Conservation (phyloP, 2,888 invertebrate genomes). For the Geotrupes spiniger region DNA sequence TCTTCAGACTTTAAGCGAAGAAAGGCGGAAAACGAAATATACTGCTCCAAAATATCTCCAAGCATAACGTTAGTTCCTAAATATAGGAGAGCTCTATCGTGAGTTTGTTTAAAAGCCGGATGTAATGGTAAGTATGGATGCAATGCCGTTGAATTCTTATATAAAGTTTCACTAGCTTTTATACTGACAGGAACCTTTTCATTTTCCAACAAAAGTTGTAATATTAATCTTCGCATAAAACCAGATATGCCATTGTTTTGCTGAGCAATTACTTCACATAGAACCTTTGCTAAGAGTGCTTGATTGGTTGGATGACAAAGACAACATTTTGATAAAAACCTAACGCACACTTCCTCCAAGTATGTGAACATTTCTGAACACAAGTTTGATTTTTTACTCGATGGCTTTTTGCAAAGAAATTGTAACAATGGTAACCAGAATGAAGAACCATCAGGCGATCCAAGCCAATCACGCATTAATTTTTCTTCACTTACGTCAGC, state of each 20-base stretch:
- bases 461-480: constrained; percentile 84
- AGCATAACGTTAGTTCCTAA: constrained; percentile 76
- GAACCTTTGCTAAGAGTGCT: constrained; percentile 73
- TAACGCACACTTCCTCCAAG: constrained; percentile 73
- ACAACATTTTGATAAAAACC: constrained; percentile 79
- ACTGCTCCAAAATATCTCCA: constrained; percentile 68
- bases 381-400: constrained; percentile 35
- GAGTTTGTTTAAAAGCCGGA: constrained; percentile 71
- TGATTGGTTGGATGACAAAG: constrained; percentile 84
- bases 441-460: constrained; percentile 71
- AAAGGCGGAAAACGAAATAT: constrained; percentile 48
- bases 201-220: constrained; percentile 82
- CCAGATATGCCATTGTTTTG: constrained; percentile 73
- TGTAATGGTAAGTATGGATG: constrained; percentile 53
- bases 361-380: constrained; percentile 51
- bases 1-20: constrained; percentile 6
- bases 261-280: constrained; percentile 72
- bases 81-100: constrained; percentile 68
- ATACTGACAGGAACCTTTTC: constrained; percentile 80
- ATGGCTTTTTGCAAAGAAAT: constrained; percentile 60
- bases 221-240: constrained; percentile 80
- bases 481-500: constrained; percentile 77
- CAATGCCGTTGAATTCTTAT: constrained; percentile 42
- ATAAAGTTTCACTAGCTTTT: constrained; percentile 48
- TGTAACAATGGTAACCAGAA: constrained; percentile 84